Percentiles rank a stretch among this genome's conserved stretches.
These are phyloP conservation scores for Craterocephalus amniculus DNA, from an alignment of 2,797 vertebrate genomes.

Conservation along the genomic window DNA sequence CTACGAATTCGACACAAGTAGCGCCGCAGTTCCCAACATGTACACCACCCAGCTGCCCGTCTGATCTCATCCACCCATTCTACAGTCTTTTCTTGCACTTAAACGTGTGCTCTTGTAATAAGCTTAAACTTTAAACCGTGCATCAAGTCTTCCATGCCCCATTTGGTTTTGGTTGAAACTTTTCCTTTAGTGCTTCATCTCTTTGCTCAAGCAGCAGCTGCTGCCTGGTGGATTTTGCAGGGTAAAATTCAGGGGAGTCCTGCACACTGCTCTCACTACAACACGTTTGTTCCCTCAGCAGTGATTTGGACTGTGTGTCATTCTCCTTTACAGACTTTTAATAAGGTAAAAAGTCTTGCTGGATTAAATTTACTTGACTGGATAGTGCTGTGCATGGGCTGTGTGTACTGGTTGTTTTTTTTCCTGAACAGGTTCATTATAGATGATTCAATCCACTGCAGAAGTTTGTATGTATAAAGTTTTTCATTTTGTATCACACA, in stretches of 20 bases:
- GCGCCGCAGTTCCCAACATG: slow-evolving; percentile 51
- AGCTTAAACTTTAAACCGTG: slow-evolving; percentile 25
- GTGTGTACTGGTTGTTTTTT: slow-evolving; percentile 29
- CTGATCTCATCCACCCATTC: slow-evolving; percentile 17
- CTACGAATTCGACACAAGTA: slow-evolving; percentile 56
- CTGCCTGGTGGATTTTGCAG: slow-evolving; percentile 37
- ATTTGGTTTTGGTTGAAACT: slow-evolving; percentile 8
- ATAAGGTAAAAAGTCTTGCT: slow-evolving; percentile 38
- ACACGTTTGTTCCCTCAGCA: slow-evolving; percentile 14
- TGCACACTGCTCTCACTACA: slow-evolving; percentile 27
- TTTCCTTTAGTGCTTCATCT: slow-evolving; percentile 9
- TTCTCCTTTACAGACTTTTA: slow-evolving; percentile 39
- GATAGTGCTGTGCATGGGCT: slow-evolving; percentile 43
- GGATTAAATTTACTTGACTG: slow-evolving; percentile 45
- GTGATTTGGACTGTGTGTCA: slow-evolving; percentile 17
- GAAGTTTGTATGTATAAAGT: slow-evolving; percentile 35
- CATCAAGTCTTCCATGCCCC: slow-evolving; percentile 44
- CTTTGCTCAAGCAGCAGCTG: slow-evolving; percentile 38
- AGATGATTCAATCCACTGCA: slow-evolving; percentile 35
- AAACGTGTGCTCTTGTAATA: slow-evolving; percentile 26
- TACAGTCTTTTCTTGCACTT: slow-evolving; percentile 15
- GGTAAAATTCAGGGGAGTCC: slow-evolving; percentile 35
- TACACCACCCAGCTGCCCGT: slow-evolving; percentile 57
- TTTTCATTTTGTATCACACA: slow-evolving; percentile 30
- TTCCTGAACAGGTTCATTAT: slow-evolving; percentile 21